Conservation (phyloP, 1,140 invertebrate genomes). For the Myzus persicae region DNA sequence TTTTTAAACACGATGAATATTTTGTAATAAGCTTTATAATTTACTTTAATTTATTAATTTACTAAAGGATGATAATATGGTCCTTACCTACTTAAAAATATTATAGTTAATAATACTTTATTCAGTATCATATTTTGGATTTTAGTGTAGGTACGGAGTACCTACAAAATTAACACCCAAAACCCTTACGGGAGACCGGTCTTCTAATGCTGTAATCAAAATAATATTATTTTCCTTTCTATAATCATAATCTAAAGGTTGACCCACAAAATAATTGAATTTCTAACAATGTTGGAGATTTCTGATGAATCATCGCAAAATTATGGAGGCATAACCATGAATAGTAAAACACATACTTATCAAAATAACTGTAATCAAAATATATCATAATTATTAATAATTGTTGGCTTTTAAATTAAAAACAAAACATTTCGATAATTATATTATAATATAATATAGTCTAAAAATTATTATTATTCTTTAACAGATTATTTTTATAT, state of each 20-base stretch:
- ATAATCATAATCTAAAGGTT: neutral
- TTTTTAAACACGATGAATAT: neutral
- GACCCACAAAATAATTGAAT: neutral
- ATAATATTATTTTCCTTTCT: neutral
- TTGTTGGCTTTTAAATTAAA: neutral
- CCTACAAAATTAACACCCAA: neutral
- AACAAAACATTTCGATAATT: no score
- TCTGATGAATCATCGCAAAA: neutral
- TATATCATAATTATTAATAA: neutral
- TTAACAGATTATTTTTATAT: neutral
- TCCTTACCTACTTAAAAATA: neutral
- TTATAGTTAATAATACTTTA: neutral
- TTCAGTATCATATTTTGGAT: conserved; percentile 7
- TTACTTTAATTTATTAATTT: conserved; percentile 23
- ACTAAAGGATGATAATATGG: neutral
- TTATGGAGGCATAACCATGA: neutral
- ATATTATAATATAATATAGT: no score
- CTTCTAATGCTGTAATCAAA: neutral
- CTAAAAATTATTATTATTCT: no score
- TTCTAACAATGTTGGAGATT: neutral
- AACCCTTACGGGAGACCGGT: no score
- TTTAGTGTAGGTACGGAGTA: neutral
- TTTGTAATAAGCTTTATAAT: neutral
- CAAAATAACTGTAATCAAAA: neutral
- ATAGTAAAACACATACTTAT: neutral